Evolutionary conservation across 2,797 vertebrate species (phyloP).

Genomic region (Sylvilagus floridanus): DNA sequence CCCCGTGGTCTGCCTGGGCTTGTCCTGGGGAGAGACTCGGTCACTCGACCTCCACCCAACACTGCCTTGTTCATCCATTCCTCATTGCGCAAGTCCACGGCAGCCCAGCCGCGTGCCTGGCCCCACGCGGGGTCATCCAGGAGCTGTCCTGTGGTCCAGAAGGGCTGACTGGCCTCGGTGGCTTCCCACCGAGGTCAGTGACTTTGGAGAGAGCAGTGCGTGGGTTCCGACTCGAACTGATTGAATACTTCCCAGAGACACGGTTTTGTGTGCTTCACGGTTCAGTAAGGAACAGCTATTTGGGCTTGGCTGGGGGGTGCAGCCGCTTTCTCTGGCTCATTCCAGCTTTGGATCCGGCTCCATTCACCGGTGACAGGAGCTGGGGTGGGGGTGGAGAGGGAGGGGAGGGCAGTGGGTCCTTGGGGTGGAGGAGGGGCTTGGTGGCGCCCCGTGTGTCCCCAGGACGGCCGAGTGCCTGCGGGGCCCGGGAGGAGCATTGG

Average conservation of each 20-base stretch:
- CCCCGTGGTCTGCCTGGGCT: background rate
- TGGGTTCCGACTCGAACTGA: background rate
- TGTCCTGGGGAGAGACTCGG: background rate
- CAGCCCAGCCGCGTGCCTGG: fast-evolving
- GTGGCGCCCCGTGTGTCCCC: too few species aligned
- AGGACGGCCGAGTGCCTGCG: background rate
- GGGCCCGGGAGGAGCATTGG: too few species aligned
- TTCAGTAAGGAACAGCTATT: background rate
- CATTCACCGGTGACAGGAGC: background rate
- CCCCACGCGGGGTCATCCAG: background rate
- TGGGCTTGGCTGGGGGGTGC: background rate
- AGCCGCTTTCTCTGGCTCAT: background rate
- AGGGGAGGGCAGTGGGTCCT: background rate
- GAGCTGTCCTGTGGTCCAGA: fast-evolving
- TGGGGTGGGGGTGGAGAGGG: background rate
- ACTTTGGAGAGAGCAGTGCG: background rate
- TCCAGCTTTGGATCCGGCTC: fast-evolving
- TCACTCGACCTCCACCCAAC: background rate
- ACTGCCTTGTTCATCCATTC: fast-evolving
- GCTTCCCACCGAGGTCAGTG: background rate
- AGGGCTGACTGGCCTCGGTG: background rate
- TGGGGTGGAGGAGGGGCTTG: background rate
- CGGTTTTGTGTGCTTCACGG: background rate
- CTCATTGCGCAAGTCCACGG: fast-evolving
- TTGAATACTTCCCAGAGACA: background rate